Percentiles rank a stretch among this genome's conserved stretches.
Evolutionary conservation across 2,113 vertebrate genomes (phyloP).

Genomic region (Mormyrus lacerda): DNA sequence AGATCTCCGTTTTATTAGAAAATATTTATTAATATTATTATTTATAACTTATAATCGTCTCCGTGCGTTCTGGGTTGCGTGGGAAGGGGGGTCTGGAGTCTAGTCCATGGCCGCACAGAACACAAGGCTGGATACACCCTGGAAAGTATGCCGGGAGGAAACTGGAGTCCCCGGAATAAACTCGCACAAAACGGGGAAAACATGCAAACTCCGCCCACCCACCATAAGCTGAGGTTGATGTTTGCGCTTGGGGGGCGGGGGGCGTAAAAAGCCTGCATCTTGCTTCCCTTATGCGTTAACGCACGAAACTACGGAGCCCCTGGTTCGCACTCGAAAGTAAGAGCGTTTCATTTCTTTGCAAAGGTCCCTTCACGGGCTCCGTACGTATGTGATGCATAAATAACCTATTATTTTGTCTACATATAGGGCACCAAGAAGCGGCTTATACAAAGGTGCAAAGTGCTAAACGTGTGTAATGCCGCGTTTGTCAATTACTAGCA

Average conservation of each 20-base stretch:
- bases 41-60: neutral
- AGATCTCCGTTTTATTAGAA: neutral
- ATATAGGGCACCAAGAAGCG: neutral
- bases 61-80: neutral
- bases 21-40: neutral
- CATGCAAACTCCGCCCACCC: neutral
- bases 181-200: neutral
- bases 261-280: neutral
- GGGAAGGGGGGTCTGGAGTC: neutral
- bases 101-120: neutral
- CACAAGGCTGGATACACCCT: neutral
- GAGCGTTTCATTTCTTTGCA: too few relatives aligned
- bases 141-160: neutral
- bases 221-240: neutral
- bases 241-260: neutral
- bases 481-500: neutral
- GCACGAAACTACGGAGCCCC: too few relatives aligned
- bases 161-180: neutral
- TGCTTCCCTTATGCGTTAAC: neutral
- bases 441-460: neutral
- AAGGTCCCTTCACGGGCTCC: too few relatives aligned
- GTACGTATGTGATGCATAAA: neutral
- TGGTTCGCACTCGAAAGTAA: too few relatives aligned
- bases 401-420: neutral
- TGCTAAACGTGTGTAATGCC: neutral